Percentiles rank a stretch among this genome's conserved stretches.
Evolutionary conservation across 2,888 invertebrate species (phyloP).

Genomic region (Drosophila fulvimacula): DNA sequence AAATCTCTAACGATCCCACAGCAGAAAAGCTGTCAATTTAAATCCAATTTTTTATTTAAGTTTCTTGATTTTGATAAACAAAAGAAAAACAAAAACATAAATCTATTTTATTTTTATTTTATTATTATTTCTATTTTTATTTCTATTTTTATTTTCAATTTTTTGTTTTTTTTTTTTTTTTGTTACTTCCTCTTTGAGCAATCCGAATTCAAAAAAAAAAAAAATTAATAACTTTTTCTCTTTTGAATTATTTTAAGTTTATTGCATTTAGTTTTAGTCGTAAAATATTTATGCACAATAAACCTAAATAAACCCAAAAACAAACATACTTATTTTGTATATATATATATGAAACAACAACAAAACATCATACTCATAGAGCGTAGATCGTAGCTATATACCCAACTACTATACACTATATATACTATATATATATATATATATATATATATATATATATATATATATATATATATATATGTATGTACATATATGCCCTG

Average conservation of each 20-base stretch:
- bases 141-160: neutral
- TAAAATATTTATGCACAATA: constrained; percentile 80
- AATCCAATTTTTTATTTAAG: constrained; percentile 20
- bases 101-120: constrained; percentile 2
- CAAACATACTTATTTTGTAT: constrained; percentile 50
- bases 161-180: neutral
- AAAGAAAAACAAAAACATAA: neutral
- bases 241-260: constrained; percentile 63
- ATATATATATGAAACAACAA: constrained; percentile 17
- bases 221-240: constrained; percentile 20
- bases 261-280: constrained; percentile 70
- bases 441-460: neutral
- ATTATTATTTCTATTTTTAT: neutral
- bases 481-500: neutral
- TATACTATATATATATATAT: neutral
- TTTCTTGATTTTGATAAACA: constrained; percentile 3
- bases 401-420: constrained; percentile 12
- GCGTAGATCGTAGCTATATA: constrained; percentile 27
- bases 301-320: constrained; percentile 66
- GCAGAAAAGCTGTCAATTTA: constrained; percentile 7
- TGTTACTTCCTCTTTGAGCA: constrained; percentile 30
- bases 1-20: constrained; percentile 29
- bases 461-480: constrained; percentile 15
- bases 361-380: constrained; percentile 2
- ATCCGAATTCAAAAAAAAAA: constrained; percentile 39